Conservation (phyloP, 1,140 invertebrate genomes). For the Anadara kagoshimensis region DNA sequence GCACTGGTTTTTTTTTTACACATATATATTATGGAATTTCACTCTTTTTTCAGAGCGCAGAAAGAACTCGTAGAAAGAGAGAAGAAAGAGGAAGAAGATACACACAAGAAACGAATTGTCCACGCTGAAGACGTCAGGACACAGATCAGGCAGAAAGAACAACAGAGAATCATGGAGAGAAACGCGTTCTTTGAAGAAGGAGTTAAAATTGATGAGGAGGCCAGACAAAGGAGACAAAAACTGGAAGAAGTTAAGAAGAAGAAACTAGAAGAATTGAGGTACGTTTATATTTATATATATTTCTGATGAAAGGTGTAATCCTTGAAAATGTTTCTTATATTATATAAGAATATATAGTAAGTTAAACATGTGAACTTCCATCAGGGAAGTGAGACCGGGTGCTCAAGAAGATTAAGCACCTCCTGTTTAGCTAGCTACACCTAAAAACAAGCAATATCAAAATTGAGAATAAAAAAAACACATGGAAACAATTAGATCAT, state of each 20-base stretch:
- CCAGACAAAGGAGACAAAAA: constrained; percentile 63
- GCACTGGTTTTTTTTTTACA: no score
- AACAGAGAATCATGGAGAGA: constrained; percentile 65
- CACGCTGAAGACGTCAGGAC: constrained; percentile 70
- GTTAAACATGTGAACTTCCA: no score
- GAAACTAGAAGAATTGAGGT: constrained; percentile 73
- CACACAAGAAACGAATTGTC: constrained; percentile 52
- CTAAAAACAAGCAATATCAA: no score
- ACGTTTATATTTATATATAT: constrained; percentile 29
- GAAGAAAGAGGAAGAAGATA: constrained; percentile 63
- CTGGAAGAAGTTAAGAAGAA: constrained; percentile 73
- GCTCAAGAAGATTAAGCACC: no score
- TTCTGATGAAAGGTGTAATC: no score
- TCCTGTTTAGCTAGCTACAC: no score
- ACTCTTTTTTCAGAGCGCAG: constrained; percentile 66
- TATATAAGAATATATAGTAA: no score
- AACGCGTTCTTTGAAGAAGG: constrained; percentile 74
- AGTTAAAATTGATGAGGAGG: constrained; percentile 72
- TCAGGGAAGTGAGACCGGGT: no score
- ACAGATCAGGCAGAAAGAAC: constrained; percentile 73
- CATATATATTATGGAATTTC: no score
- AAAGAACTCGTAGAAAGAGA: constrained; percentile 73
- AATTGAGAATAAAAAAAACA: no score
- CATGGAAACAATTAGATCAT: no score
- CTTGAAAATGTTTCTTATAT: no score